Evolutionary conservation across 2,888 invertebrate genomes (phyloP).

Genomic region (Zaprionus bogoriensis): DNA sequence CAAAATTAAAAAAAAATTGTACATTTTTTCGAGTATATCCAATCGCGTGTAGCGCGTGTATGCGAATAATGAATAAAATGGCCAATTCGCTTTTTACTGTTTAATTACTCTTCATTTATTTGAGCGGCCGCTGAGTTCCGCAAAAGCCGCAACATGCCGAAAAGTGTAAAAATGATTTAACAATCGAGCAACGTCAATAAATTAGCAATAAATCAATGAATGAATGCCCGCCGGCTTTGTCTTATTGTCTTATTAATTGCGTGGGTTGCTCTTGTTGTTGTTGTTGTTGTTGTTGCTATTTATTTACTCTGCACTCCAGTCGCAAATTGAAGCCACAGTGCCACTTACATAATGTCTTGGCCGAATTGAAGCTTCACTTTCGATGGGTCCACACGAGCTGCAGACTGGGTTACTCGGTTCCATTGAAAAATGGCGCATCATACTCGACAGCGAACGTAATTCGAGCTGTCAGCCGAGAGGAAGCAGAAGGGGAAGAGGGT

Average conservation of each 20-base stretch:
- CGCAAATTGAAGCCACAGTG: constrained; percentile 15
- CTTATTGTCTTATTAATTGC: constrained; percentile 47
- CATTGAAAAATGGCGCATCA: constrained; percentile 60
- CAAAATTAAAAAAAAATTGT: too few species aligned
- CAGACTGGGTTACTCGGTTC: constrained; percentile 74
- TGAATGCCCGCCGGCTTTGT: constrained; percentile 48
- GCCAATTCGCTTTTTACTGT: constrained; percentile 58
- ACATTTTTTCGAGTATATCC: constrained; percentile 3
- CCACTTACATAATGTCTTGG: constrained; percentile 58
- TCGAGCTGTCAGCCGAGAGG: constrained; percentile 52
- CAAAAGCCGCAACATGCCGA: constrained; percentile 15
- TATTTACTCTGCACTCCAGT: too few species aligned
- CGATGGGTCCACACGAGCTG: constrained; percentile 23
- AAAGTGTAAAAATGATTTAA: constrained; percentile 69
- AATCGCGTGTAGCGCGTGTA: constrained; percentile 50
- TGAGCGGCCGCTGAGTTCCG: constrained; percentile 52
- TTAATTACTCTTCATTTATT: constrained; percentile 62
- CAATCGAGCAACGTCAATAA: constrained; percentile 59
- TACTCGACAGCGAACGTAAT: constrained; percentile 57
- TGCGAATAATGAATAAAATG: constrained; percentile 52
- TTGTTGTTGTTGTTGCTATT: constrained; percentile 20
- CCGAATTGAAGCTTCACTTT: constrained; percentile 62
- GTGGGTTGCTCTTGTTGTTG: constrained; percentile 66
- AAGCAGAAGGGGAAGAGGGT: not conserved
- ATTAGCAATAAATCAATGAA: constrained; percentile 74